Evolutionary conservation across 1,140 invertebrate species (phyloP), one percentile per base, ranked within the genome.

Genomic region (Lucilia sericata): DNA sequence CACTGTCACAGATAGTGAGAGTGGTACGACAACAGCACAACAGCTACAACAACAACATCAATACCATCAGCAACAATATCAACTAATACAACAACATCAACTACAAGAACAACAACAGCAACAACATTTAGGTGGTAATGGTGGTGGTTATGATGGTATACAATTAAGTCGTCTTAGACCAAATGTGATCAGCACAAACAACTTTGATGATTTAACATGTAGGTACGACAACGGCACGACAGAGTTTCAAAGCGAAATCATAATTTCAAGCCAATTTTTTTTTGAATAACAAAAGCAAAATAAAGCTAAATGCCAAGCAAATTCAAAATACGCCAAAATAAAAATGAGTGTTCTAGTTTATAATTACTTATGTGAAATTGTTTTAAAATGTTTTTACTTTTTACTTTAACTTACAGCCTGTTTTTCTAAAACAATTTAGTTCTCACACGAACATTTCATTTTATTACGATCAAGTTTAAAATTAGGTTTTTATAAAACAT

Each of bases 1-100:
- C 86, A 89, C 87, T 86, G 87, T 86, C 84, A 84, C 86, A 78
- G 88, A 89, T 85, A 88, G 87, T 87, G 88, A 85, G 84, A 86
- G 82, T 85, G 65, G 65, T 70, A 70, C 65, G 85, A 83, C 85
- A 86, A 65, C 34, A 70, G 2, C 12, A 76, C 83, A 84, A 78
- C 83, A 84, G n/a, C 83, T 78, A 78, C 42, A 76, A 30, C n/a
- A n/a, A n/a, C 74, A 75, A 30, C 30, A 51, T n/a, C 65, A 83
- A 49, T 30, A 83, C 21, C 21, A 83, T 7, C 30, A 83, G 17
- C 42, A 74, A 49, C 42, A 74, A 74, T 21, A 78, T 78, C 36
- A 82, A 9, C 65, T 34, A n/a, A n/a, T 82, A 70, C 51, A 30
- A 36, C 34, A 60, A 82, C 51, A 34, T n/a, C 82, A 70, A 34